A percentile compares a stretch with the other conserved stretches of the same genome.
These are phyloP conservation scores for Neocrepidodera transversa DNA, from an alignment of 2,888 invertebrate species.

Conservation along the genomic window DNA sequence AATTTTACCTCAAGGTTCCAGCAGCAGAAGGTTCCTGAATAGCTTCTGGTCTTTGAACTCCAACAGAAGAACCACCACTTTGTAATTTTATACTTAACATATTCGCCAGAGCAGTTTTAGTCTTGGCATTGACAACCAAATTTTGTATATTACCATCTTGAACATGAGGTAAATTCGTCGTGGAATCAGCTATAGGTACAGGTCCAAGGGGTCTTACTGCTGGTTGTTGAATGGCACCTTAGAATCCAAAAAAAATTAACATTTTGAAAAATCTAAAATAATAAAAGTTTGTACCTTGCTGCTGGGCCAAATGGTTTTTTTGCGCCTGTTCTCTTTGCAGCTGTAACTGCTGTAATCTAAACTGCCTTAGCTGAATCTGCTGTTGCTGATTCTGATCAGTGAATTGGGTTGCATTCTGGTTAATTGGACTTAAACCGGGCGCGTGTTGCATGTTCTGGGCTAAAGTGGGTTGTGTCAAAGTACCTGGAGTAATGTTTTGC, in stretches of 20 bases:
- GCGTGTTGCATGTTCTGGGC: constrained; percentile 41
- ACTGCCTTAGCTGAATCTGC: constrained; percentile 63
- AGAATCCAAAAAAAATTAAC: background rate
- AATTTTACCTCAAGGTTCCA: constrained; percentile 66
- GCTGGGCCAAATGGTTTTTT: constrained; percentile 46
- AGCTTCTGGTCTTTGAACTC: constrained; percentile 60
- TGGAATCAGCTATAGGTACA: constrained; percentile 47
- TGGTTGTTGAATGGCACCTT: constrained; percentile 31
- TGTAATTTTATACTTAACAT: constrained; percentile 87
- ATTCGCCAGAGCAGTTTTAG: constrained; percentile 94
- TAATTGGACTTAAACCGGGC: constrained; percentile 57
- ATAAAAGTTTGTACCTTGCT: constrained; percentile 33
- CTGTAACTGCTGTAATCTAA: constrained; percentile 70
- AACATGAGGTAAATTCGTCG: constrained; percentile 42
- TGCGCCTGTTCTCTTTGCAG: constrained; percentile 50
- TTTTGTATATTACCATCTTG: constrained; percentile 33
- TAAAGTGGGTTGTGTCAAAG: constrained; percentile 35
- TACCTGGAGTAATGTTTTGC: constrained; percentile 48
- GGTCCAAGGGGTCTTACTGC: constrained; percentile 42
- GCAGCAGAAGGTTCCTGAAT: constrained; percentile 66
- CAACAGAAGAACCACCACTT: constrained; percentile 62
- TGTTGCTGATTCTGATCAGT: constrained; percentile 52
- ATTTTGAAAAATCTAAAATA: background rate
- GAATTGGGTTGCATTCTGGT: constrained; percentile 43
- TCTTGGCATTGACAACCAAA: constrained; percentile 77